Conservation (phyloP, 2,888 invertebrate species). For the Nomada hirtipes region DNA sequence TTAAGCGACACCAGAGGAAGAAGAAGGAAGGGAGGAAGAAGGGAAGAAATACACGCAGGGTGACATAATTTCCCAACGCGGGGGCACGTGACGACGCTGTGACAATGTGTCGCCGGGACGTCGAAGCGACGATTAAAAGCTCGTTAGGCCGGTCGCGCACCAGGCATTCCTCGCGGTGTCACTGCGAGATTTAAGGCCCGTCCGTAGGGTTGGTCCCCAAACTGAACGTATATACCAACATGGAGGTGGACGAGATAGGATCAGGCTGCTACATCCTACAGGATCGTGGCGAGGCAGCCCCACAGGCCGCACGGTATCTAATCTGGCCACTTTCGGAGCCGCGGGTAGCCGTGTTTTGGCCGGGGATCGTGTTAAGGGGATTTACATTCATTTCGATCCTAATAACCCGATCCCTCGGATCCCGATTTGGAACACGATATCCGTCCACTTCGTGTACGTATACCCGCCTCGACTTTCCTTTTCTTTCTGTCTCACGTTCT, state of each 20-base stretch:
- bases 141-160: constrained; percentile 69
- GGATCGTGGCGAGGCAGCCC: constrained; percentile 64
- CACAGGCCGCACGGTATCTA: constrained; percentile 72
- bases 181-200: constrained; percentile 72
- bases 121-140: constrained; percentile 70
- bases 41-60: not conserved
- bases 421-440: constrained; percentile 83
- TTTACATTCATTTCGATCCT: constrained; percentile 84
- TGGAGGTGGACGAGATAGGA: constrained; percentile 43
- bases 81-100: constrained; percentile 66
- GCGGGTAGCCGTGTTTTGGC: constrained; percentile 84
- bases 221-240: not conserved
- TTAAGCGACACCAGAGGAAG: not conserved
- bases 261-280: constrained; percentile 59
- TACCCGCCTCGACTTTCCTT: constrained; percentile 35
- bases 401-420: constrained; percentile 83
- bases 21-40: not conserved
- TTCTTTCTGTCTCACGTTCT: constrained; percentile 15
- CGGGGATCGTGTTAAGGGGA: constrained; percentile 84
- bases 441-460: constrained; percentile 68
- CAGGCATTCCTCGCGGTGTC: constrained; percentile 70
- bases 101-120: constrained; percentile 63
- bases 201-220: constrained; percentile 51
- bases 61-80: constrained; percentile 57
- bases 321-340: constrained; percentile 81